Percentiles rank a stretch among this genome's conserved stretches.
phyloP scores from a whole-genome alignment of 2,113 vertebrate genomes.

The Perccottus glenii region DNA sequence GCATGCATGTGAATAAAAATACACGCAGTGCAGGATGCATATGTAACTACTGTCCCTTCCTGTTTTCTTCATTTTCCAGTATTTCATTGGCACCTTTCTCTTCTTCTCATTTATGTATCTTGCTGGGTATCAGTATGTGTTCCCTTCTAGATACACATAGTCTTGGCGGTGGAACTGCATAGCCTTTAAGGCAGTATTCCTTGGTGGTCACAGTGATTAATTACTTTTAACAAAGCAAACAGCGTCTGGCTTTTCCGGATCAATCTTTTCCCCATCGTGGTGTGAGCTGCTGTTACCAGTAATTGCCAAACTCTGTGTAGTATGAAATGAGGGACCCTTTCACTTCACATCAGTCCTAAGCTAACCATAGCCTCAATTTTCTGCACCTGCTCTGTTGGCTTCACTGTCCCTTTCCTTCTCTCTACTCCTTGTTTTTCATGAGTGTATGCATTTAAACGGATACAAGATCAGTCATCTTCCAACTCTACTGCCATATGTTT shows the following conservation, averaged over 20 bases:
- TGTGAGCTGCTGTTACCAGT: constrained; percentile 58
- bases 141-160: constrained; percentile 23
- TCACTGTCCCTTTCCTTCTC: background rate
- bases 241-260: constrained; percentile 71
- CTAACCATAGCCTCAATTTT: constrained; percentile 62
- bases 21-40: constrained; percentile 43
- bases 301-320: constrained; percentile 70
- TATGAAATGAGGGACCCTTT: constrained; percentile 67
- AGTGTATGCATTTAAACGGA: constrained; percentile 17
- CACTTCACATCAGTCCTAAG: constrained; percentile 42
- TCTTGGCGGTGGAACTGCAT: constrained; percentile 25
- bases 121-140: constrained; percentile 4
- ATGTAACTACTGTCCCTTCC: constrained; percentile 30
- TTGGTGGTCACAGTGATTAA: constrained; percentile 72
- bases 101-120: constrained; percentile 28
- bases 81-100: background rate
- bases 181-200: constrained; percentile 54
- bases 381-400: constrained; percentile 31
- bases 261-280: constrained; percentile 61
- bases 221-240: constrained; percentile 80
- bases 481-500: constrained; percentile 28
- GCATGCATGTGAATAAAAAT: constrained; percentile 61
- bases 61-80: constrained; percentile 17
- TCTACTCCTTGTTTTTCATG: background rate
- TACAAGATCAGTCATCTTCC: constrained; percentile 15